These are phyloP conservation scores for Hypercompe scribonia DNA, from an alignment of 2,888 invertebrate genomes.

Conservation along the genomic window DNA sequence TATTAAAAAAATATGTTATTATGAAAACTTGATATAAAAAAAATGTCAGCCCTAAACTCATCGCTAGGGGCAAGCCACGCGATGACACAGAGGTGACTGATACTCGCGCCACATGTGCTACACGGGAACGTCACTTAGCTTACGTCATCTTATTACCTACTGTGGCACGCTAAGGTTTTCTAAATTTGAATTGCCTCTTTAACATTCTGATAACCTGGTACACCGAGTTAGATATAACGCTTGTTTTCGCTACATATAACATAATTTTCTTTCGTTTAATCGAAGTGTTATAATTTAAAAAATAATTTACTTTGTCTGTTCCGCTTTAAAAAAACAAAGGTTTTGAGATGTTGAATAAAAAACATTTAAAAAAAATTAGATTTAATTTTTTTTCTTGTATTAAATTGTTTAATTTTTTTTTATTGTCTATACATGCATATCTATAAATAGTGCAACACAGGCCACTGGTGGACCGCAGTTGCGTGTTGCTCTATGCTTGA, in stretches of 20 bases:
- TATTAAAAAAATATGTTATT: background rate
- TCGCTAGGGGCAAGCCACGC: constrained; percentile 41
- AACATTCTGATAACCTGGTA: constrained; percentile 44
- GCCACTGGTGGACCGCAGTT: too few relatives aligned
- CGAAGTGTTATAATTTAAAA: background rate
- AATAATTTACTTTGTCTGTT: background rate
- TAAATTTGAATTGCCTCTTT: constrained; percentile 38
- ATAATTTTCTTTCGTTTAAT: constrained; percentile 2
- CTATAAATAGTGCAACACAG: too few relatives aligned
- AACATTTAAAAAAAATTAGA: too few relatives aligned
- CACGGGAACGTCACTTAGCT: constrained; percentile 49
- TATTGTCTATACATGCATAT: too few relatives aligned
- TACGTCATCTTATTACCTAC: constrained; percentile 48
- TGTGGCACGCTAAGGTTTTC: constrained; percentile 42
- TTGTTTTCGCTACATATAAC: constrained; percentile 14
- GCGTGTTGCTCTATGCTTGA: too few relatives aligned
- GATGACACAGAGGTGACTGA: constrained; percentile 55
- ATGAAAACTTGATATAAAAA: background rate
- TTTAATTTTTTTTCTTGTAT: too few relatives aligned
- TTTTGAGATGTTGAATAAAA: background rate
- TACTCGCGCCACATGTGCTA: constrained; percentile 56
- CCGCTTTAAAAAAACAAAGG: background rate
- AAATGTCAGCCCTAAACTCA: constrained; percentile 35
- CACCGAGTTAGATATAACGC: constrained; percentile 39
- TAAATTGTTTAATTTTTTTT: too few relatives aligned